Evolutionary conservation across 2,888 invertebrate species (phyloP).

Genomic region (Stictocephala bisonia): DNA sequence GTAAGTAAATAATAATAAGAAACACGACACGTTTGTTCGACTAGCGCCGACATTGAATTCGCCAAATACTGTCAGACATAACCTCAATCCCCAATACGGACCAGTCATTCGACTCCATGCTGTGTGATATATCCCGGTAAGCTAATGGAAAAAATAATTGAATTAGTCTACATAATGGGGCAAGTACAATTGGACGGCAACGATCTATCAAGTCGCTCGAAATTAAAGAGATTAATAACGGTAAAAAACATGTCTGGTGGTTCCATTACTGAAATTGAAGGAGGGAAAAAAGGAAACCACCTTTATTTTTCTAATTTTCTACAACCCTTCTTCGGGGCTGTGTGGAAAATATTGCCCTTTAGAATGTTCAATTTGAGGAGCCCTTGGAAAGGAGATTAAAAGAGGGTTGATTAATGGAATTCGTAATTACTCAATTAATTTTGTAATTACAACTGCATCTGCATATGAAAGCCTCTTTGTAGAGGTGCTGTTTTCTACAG

Average conservation of each 20-base stretch:
- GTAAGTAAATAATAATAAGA: no score
- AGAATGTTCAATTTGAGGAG: conserved; percentile 10
- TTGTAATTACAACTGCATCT: conserved; percentile 39
- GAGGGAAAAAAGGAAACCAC: not conserved
- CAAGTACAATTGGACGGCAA: not conserved
- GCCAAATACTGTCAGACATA: no score
- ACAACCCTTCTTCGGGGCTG: conserved; percentile 23
- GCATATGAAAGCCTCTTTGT: conserved; percentile 40
- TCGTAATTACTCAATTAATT: conserved; percentile 41
- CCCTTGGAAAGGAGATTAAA: conserved; percentile 21
- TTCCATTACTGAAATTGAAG: conserved; percentile 1
- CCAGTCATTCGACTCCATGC: no score
- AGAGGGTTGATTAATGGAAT: conserved; percentile 40
- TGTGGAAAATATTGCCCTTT: conserved; percentile 27
- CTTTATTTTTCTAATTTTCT: conserved; percentile 21
- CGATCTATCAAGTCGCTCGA: conserved; percentile 5
- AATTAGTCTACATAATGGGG: not conserved
- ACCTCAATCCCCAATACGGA: no score
- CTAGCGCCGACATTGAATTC: no score
- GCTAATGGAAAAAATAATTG: not conserved
- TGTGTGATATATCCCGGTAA: not conserved
- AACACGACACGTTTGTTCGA: no score
- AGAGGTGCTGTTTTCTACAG: conserved; percentile 23
- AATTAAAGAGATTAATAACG: conserved; percentile 32
- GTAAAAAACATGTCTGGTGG: not conserved